phyloP scores from a whole-genome alignment of 2,888 invertebrate species.

The Coelinius sp. region DNA sequence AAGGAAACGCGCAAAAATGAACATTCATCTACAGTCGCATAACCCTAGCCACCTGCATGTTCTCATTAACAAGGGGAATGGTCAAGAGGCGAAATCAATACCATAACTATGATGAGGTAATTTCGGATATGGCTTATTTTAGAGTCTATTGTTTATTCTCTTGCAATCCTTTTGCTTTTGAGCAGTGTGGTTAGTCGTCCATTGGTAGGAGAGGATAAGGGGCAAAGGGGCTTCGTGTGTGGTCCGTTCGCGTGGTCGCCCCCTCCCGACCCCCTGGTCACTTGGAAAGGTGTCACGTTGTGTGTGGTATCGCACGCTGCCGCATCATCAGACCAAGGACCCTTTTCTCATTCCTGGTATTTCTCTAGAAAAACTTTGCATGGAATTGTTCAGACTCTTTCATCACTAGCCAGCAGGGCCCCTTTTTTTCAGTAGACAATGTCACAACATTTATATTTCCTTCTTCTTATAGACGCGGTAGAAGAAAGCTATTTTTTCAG shows the following conservation, averaged over 20 bases:
- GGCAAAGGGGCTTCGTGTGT: conserved; percentile 64
- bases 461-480: no score
- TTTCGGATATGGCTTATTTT: neutral
- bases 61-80: conserved; percentile 42
- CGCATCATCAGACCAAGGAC: conserved; percentile 50
- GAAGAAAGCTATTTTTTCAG: neutral
- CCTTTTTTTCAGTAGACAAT: no score
- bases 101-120: neutral
- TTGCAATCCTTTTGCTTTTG: neutral
- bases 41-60: no score
- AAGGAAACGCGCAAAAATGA: no score
- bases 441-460: no score
- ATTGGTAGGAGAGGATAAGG: conserved; percentile 29
- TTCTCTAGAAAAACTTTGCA: conserved; percentile 8
- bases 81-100: conserved; percentile 37
- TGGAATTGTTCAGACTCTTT: neutral
- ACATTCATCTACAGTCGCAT: no score
- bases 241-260: conserved; percentile 57
- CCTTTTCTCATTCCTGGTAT: neutral
- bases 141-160: neutral
- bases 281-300: conserved; percentile 68
- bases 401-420: neutral
- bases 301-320: conserved; percentile 68
- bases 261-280: conserved; percentile 49
- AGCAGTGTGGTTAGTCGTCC: neutral